These are phyloP conservation scores for Dinoponera quadriceps DNA, from an alignment of 1,140 invertebrate genomes.

Conservation along the genomic window DNA sequence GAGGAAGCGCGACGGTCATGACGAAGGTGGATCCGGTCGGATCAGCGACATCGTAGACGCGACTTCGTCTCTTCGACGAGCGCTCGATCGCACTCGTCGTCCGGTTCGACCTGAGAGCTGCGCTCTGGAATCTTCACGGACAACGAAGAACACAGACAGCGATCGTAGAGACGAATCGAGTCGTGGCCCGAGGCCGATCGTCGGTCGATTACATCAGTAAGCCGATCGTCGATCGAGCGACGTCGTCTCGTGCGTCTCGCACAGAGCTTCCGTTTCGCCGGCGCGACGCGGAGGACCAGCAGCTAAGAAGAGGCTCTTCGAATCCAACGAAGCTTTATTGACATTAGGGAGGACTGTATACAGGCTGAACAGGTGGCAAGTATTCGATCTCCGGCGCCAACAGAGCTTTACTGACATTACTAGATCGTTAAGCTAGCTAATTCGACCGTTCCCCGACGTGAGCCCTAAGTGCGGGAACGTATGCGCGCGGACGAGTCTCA, in stretches of 20 bases:
- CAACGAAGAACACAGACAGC: constrained; percentile 2
- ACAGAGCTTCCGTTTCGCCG: neutral
- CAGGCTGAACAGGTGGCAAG: constrained; percentile 3
- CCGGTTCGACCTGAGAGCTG: constrained; percentile 32
- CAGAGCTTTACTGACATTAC: constrained; percentile 80
- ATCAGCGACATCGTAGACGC: constrained; percentile 3
- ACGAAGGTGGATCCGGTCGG: constrained; percentile 16
- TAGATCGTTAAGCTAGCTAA: constrained; percentile 78
- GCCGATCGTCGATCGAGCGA: neutral
- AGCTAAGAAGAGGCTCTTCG: constrained; percentile 64
- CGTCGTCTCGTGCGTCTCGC: neutral
- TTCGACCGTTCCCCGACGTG: constrained; percentile 61
- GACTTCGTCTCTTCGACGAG: constrained; percentile 27
- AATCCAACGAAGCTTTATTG: constrained; percentile 60
- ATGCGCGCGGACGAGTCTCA: constrained; percentile 8
- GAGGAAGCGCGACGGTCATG: neutral
- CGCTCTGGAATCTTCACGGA: constrained; percentile 6
- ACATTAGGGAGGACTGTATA: constrained; percentile 25
- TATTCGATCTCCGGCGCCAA: constrained; percentile 44
- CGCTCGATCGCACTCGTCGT: constrained; percentile 1
- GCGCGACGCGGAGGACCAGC: constrained; percentile 28
- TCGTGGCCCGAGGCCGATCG: neutral
- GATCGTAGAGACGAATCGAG: neutral
- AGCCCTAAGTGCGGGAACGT: neutral
- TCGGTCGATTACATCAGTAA: neutral